These are phyloP conservation scores for Grallaria varia DNA, from an alignment of 2,113 vertebrate genomes.

Conservation along the genomic window DNA sequence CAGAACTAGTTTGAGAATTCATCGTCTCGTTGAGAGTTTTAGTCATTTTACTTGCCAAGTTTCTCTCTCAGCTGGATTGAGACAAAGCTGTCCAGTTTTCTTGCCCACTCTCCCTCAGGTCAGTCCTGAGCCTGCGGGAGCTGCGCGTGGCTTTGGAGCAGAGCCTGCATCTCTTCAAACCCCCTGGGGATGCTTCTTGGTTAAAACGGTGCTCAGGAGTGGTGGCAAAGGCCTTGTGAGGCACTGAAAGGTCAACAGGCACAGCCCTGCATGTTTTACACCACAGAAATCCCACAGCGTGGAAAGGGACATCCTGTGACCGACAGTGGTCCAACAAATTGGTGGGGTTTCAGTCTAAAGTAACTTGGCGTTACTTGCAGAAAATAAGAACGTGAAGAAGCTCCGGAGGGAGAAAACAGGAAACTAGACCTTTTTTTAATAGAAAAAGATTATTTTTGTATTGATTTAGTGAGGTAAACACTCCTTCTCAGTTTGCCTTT, in stretches of 20 bases:
- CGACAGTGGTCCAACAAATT: background rate
- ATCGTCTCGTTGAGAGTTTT: background rate
- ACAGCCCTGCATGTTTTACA: background rate
- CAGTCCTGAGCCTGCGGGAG: background rate
- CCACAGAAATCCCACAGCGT: background rate
- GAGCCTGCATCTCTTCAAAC: background rate
- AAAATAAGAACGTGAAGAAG: background rate
- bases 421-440: background rate
- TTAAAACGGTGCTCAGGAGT: background rate
- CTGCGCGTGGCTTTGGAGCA: background rate
- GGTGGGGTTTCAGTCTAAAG: background rate
- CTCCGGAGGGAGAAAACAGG: background rate
- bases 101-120: background rate
- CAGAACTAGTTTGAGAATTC: background rate
- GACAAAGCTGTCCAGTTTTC: background rate
- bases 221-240: background rate
- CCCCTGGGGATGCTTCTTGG: background rate
- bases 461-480: background rate
- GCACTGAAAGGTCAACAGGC: background rate
- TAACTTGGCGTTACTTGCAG: background rate
- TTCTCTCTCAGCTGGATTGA: background rate
- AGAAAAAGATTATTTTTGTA: background rate
- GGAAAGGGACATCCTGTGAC: background rate
- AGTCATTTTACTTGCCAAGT: background rate
- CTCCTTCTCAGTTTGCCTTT: background rate